These are phyloP conservation scores for Leptocoma aspasia DNA, from an alignment of 2,113 vertebrate species.

Conservation along the genomic window DNA sequence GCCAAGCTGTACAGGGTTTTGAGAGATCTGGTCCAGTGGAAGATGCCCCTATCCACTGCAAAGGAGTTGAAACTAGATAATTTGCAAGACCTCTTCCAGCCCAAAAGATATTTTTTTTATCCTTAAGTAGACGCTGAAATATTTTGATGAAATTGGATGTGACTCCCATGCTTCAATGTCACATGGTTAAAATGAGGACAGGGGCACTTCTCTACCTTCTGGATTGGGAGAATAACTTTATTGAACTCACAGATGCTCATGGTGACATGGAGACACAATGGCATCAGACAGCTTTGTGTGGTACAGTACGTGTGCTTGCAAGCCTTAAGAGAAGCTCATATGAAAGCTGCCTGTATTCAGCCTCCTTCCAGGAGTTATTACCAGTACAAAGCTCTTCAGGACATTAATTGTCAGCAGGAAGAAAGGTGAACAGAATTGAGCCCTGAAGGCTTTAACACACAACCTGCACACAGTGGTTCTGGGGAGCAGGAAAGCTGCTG, in stretches of 20 bases:
- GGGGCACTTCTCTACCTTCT: not conserved
- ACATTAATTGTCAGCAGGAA: not conserved
- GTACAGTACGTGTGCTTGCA: not conserved
- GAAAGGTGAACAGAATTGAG: not conserved
- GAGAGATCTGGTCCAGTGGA: not conserved
- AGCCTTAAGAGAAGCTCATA: not conserved
- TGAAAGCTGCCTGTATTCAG: not conserved
- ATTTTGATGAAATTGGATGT: not conserved
- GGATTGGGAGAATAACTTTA: not conserved
- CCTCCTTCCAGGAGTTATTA: not conserved
- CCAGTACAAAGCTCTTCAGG: not conserved
- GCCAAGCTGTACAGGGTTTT: not conserved
- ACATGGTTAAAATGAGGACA: not conserved
- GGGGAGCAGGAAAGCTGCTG: not conserved
- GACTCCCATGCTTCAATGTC: not conserved
- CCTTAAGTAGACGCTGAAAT: not conserved
- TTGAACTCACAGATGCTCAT: not conserved
- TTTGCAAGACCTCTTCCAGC: not conserved
- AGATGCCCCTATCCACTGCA: not conserved
- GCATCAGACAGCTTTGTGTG: not conserved
- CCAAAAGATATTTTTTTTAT: not conserved
- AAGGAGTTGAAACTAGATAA: not conserved
- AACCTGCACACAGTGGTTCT: accelerated
- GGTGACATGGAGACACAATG: accelerated
- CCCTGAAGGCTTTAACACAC: not conserved